Conservation (phyloP, 2,113 vertebrate genomes). For the Prunella himalayana region DNA sequence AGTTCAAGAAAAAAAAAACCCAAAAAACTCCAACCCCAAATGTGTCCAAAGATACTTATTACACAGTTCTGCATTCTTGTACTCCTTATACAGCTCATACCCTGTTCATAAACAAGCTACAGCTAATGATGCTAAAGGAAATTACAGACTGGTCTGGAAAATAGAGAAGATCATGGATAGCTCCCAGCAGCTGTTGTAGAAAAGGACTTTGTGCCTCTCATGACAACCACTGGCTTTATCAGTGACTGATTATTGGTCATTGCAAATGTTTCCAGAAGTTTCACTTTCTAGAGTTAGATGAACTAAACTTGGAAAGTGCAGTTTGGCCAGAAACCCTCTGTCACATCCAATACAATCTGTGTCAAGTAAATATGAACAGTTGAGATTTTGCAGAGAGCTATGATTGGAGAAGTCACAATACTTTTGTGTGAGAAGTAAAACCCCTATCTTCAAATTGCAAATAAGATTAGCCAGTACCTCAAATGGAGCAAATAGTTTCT, state of each 20-base stretch:
- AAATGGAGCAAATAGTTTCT: not conserved
- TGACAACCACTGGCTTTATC: not conserved
- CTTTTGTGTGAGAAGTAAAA: not conserved
- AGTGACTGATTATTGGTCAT: not conserved
- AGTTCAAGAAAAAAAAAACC: not conserved
- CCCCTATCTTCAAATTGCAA: not conserved
- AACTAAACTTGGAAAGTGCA: not conserved
- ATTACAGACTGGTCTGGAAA: not conserved
- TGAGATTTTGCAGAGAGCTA: not conserved
- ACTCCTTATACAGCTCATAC: not conserved
- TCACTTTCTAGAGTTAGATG: not conserved
- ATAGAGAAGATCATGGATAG: not conserved
- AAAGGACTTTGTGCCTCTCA: not conserved
- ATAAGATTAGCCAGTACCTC: not conserved
- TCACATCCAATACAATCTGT: not conserved
- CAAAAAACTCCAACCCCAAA: not conserved
- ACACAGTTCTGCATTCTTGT: not conserved
- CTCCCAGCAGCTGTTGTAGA: not conserved
- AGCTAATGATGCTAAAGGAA: not conserved
- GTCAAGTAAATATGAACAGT: not conserved
- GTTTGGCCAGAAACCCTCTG: not conserved
- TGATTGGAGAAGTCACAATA: not conserved
- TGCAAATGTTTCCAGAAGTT: not conserved
- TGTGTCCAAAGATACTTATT: not conserved
- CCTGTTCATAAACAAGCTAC: not conserved